A percentile compares a stretch with the other conserved stretches of the same genome.
Conservation (phyloP, 2,797 vertebrate species). For the Pseudochirops corinnae region DNA sequence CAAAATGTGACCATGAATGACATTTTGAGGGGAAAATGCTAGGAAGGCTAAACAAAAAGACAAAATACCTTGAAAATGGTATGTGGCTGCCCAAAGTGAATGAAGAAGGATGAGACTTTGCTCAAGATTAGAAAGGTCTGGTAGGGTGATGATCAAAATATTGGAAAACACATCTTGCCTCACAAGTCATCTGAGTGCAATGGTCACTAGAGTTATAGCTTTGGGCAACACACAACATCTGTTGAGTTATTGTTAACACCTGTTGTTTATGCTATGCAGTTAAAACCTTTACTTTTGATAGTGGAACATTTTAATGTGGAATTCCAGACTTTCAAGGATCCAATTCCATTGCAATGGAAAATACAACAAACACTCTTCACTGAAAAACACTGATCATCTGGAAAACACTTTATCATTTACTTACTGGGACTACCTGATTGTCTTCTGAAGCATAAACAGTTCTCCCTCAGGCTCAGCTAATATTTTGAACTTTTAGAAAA, state of each 20-base stretch:
- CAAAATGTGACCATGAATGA: background rate
- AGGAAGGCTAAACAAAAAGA: background rate
- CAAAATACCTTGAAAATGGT: background rate
- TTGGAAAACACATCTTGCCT: conserved; percentile 66
- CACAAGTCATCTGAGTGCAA: conserved; percentile 61
- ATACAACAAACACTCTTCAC: conserved; percentile 45
- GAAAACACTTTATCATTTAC: conserved; percentile 58
- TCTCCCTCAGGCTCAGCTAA: conserved; percentile 37
- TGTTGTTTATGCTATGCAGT: background rate
- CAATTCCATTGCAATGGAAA: conserved; percentile 57
- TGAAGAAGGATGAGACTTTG: background rate
- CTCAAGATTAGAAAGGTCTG: background rate
- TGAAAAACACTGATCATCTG: conserved; percentile 57
- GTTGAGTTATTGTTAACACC: conserved; percentile 16
- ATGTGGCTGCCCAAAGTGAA: conserved; percentile 10
- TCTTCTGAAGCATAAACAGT: conserved; percentile 52
- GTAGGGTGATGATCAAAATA: conserved; percentile 3
- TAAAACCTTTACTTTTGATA: conserved; percentile 63
- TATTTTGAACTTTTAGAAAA: conserved; percentile 32
- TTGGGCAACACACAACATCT: conserved; percentile 17
- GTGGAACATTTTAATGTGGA: conserved; percentile 60
- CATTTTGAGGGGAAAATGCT: background rate
- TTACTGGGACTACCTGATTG: conserved; percentile 39
- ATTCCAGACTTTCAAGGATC: conserved; percentile 47
- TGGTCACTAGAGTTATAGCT: conserved; percentile 27